Conservation (phyloP, 2,797 vertebrate species). For the Oryzias dopingdopingensis region DNA sequence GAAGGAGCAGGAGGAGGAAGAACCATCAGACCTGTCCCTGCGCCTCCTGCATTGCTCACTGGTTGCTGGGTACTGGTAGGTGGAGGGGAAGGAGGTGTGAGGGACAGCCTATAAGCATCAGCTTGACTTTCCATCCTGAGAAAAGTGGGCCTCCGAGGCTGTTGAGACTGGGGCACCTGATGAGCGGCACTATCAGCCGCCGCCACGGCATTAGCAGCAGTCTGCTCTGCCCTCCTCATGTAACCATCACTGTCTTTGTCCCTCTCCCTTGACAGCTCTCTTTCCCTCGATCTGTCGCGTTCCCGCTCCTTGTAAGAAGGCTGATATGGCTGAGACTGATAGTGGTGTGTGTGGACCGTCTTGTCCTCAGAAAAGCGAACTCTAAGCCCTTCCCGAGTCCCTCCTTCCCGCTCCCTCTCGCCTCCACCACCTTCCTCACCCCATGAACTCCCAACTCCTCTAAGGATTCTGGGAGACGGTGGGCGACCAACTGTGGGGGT, state of each 20-base stretch:
- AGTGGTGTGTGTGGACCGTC: slow-evolving; percentile 79
- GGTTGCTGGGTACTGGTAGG: slow-evolving; percentile 53
- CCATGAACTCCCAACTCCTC: slow-evolving; percentile 69
- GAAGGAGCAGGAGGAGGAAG: slow-evolving; percentile 90
- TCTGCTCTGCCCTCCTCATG: slow-evolving; percentile 77
- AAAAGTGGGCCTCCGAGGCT: slow-evolving; percentile 72
- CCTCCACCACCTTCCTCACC: slow-evolving; percentile 67
- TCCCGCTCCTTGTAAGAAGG: slow-evolving; percentile 73
- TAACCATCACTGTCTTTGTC: slow-evolving; percentile 74
- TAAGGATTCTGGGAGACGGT: slow-evolving; percentile 74
- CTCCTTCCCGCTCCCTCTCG: slow-evolving; percentile 74
- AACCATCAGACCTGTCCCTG: slow-evolving; percentile 81
- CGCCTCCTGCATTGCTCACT: slow-evolving; percentile 49
- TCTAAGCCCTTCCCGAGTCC: slow-evolving; percentile 73
- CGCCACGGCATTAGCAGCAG: slow-evolving; percentile 39
- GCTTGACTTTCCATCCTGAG: slow-evolving; percentile 81
- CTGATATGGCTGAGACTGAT: slow-evolving; percentile 77
- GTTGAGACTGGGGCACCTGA: slow-evolving; percentile 55
- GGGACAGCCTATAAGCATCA: slow-evolving; percentile 74
- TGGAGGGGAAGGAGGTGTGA: slow-evolving; percentile 78
- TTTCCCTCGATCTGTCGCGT: slow-evolving; percentile 65
- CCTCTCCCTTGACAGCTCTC: slow-evolving; percentile 59
- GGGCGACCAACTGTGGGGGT: slow-evolving; percentile 74
- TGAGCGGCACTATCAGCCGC: slow-evolving; percentile 54
- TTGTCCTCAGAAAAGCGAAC: slow-evolving; percentile 83